A percentile compares a stretch with the other conserved stretches of the same genome.
Conservation (phyloP, 2,888 invertebrate genomes). For the Drosophila siamana region DNA sequence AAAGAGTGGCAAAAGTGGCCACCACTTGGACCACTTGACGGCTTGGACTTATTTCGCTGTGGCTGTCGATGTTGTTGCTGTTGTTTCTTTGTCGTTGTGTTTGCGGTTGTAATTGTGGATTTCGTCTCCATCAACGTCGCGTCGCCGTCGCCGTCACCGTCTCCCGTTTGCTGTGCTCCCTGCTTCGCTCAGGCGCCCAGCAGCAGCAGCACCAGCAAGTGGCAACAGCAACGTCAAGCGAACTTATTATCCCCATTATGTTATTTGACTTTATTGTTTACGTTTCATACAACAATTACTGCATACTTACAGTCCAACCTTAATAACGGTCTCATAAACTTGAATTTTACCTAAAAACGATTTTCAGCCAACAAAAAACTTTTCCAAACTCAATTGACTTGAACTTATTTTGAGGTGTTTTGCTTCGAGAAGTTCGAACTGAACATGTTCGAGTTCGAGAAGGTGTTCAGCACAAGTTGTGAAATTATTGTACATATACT, state of each 20-base stretch:
- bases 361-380: neutral
- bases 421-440: neutral
- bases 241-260: conserved; percentile 26
- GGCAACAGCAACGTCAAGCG: conserved; percentile 22
- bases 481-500: too few species aligned
- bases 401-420: neutral
- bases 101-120: neutral
- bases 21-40: conserved; percentile 43
- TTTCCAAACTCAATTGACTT: neutral
- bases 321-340: neutral
- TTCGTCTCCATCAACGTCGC: conserved; percentile 5
- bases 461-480: neutral
- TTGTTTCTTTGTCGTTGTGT: neutral
- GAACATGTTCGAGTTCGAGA: neutral
- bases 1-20: conserved; percentile 56
- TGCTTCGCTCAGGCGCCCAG: conserved; percentile 60
- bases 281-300: conserved; percentile 5
- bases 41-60: conserved; percentile 22
- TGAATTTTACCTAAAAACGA: neutral
- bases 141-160: too few species aligned
- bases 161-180: conserved; percentile 62
- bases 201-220: conserved; percentile 15
- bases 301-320: neutral
- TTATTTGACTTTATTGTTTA: conserved; percentile 8
- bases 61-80: conserved; percentile 7